These are phyloP conservation scores for Trinectes maculatus DNA, from an alignment of 2,113 vertebrate species.

Conservation along the genomic window DNA sequence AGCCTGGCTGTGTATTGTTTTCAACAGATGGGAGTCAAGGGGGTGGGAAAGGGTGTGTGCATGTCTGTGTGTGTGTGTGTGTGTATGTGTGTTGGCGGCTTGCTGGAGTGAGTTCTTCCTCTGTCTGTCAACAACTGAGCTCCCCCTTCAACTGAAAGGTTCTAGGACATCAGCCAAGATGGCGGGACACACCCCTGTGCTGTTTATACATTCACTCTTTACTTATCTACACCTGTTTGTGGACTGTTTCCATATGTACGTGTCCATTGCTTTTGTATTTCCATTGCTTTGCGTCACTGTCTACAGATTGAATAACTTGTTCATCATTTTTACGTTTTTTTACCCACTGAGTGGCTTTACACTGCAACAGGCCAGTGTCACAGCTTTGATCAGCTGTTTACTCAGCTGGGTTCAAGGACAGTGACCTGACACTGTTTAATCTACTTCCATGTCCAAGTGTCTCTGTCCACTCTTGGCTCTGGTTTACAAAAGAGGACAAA, in stretches of 20 bases:
- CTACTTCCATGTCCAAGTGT: constrained; percentile 31
- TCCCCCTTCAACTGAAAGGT: constrained; percentile 46
- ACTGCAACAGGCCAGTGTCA: background rate
- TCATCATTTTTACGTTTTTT: background rate
- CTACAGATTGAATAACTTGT: background rate
- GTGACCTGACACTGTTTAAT: constrained; percentile 38
- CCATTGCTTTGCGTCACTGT: background rate
- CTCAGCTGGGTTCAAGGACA: constrained; percentile 49
- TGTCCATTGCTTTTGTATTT: background rate
- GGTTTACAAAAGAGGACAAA: constrained; percentile 40
- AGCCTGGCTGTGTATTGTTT: constrained; percentile 67
- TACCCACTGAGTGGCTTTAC: background rate
- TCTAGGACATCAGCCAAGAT: constrained; percentile 58
- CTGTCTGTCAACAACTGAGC: constrained; percentile 65
- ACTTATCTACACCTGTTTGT: constrained; percentile 7
- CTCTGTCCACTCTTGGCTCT: constrained; percentile 5
- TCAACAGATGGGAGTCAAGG: constrained; percentile 69
- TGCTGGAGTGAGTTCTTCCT: constrained; percentile 58
- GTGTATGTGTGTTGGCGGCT: constrained; percentile 13
- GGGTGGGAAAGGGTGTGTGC: constrained; percentile 51
- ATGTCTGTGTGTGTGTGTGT: constrained; percentile 37
- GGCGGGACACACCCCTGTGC: constrained; percentile 57
- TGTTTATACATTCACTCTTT: constrained; percentile 47
- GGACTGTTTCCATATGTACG: background rate
- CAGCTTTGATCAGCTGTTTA: constrained; percentile 37